Base-by-base conservation (phyloP, 2,797 vertebrate genomes). In the Enteromius viviparus region DNA sequence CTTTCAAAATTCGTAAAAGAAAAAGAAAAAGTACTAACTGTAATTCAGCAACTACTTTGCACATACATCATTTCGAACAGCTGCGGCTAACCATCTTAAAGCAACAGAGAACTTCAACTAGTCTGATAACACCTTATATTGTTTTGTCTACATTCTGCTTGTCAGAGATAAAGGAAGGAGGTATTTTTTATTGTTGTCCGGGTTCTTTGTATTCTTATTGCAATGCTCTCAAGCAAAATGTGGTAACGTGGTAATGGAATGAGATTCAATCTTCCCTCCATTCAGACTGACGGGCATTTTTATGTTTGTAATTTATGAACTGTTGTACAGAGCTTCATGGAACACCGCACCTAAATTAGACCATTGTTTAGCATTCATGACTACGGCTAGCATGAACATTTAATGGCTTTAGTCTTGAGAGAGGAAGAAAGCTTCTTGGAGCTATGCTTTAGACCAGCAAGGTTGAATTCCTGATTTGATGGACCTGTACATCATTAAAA, bases 301-400 rank as follows among this genome's bases (percentile, higher is more conserved):
- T 85, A 84, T 85, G 78, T 87, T 86, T 81, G 85, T 84, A 87
- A 88, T 86, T 87, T 86, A 84, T 88, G 85, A 86, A 87, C 77
- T 87, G 83, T 81, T 84, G 76, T 81, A 80, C 75, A 21, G 84
- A 76, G 81, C 81, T 84, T 85, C 85, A 85, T 81, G 84, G 87
- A 87, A 88, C 85, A 83, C 85, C 75, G 87, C 85, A 71, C 64
- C 70, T 88, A 85, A 87, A 88, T 87, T 88, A 85, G 37, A 85
- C 64, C 74, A 81, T 83, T 87, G 84, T 86, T 88, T 87, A 79
- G 70, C 84, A 87, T 87, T 87, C 84, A 87, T 76, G 69, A 85
- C 69, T 85, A 71, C 17, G 4, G 62, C 62, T 69, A 83, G 77
- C 58, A 78, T 68, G 23, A 85, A 58, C 58, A 32, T 79, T 60